These are phyloP conservation scores for Enteromius trimaculatus DNA, from an alignment of 2,797 vertebrate genomes.

Conservation along the genomic window DNA sequence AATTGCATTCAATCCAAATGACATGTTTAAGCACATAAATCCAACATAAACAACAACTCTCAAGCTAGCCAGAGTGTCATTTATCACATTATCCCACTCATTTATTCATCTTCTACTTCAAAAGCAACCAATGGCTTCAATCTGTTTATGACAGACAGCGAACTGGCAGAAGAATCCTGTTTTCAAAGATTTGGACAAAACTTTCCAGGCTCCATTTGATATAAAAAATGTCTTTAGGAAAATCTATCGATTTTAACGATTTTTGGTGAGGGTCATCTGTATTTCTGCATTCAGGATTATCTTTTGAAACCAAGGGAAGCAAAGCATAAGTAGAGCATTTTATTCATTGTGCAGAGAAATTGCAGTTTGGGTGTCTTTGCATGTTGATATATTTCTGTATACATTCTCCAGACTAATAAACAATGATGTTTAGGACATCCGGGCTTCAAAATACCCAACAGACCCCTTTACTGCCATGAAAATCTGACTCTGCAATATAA, in stretches of 20 bases:
- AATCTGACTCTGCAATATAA: slow-evolving; percentile 56
- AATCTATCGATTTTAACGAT: not conserved
- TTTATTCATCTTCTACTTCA: not conserved
- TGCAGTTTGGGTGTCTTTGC: not conserved
- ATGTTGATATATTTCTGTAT: not conserved
- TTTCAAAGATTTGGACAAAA: slow-evolving; percentile 17
- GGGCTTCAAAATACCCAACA: slow-evolving; percentile 31
- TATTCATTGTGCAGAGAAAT: not conserved
- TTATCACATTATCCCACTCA: not conserved
- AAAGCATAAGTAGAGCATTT: not conserved
- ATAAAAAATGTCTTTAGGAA: not conserved
- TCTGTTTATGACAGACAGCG: not conserved
- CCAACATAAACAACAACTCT: slow-evolving; percentile 27
- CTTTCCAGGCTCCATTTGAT: not conserved
- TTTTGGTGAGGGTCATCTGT: not conserved
- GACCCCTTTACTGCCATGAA: slow-evolving; percentile 60
- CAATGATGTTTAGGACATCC: slow-evolving; percentile 30
- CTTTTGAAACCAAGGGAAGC: not conserved
- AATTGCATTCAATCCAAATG: slow-evolving; percentile 3
- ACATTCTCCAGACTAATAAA: not conserved
- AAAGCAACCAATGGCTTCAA: not conserved
- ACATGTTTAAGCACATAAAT: slow-evolving; percentile 18
- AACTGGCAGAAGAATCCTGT: not conserved
- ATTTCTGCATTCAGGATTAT: not conserved
- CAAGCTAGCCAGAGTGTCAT: not conserved